Percentiles rank a stretch among this genome's conserved stretches.
Evolutionary conservation across 1,140 invertebrate species (phyloP).

Genomic region (Euschistus heros): DNA sequence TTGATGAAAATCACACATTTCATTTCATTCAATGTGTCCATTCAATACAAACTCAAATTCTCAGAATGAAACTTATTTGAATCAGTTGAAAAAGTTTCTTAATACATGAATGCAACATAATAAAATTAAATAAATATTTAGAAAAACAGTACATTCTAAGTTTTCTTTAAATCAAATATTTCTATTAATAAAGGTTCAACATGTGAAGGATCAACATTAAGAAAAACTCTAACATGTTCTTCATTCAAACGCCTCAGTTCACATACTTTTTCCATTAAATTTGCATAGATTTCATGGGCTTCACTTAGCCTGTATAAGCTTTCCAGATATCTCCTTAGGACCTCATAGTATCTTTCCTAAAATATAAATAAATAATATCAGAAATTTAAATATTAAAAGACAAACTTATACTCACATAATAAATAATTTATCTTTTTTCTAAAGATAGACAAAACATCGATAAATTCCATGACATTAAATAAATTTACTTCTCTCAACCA

Average conservation of each 20-base stretch:
- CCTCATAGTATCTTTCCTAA: slow-evolving; percentile 81
- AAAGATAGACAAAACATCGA: too few relatives aligned
- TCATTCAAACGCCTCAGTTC: slow-evolving; percentile 77
- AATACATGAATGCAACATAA: too few relatives aligned
- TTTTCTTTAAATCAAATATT: slow-evolving; percentile 76
- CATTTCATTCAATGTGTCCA: too few relatives aligned
- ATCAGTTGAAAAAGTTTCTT: too few relatives aligned
- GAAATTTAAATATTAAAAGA: not conserved
- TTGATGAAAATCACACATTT: too few relatives aligned
- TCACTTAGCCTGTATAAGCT: slow-evolving; percentile 71
- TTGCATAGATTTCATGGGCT: slow-evolving; percentile 71
- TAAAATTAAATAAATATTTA: too few relatives aligned
- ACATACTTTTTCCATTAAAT: slow-evolving; percentile 76
- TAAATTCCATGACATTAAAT: too few relatives aligned
- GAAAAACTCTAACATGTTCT: slow-evolving; percentile 73
- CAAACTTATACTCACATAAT: not conserved
- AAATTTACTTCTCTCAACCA: too few relatives aligned
- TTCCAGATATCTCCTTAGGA: slow-evolving; percentile 74
- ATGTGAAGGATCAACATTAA: slow-evolving; percentile 78
- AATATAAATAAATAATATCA: slow-evolving; percentile 32
- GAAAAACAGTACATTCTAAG: not conserved
- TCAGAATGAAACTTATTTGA: too few relatives aligned
- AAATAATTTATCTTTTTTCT: not conserved
- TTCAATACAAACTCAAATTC: too few relatives aligned
- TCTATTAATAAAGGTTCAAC: slow-evolving; percentile 85